phyloP scores from a whole-genome alignment of 2,888 invertebrate species.

The Hyppa rectilinea region DNA sequence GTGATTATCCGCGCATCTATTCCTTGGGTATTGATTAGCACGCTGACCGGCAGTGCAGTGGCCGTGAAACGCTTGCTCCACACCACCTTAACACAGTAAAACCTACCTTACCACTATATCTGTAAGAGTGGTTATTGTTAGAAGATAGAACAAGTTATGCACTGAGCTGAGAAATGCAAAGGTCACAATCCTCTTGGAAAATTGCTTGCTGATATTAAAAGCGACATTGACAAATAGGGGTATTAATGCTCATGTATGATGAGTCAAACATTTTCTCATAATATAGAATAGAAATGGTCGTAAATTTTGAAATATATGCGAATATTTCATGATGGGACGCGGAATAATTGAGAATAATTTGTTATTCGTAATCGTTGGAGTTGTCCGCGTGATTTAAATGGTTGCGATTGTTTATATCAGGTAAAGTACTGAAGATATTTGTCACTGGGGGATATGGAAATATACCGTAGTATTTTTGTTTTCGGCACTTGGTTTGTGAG shows the following conservation, averaged over 20 bases:
- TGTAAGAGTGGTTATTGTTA: conserved; percentile 53
- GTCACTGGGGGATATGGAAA: conserved; percentile 4
- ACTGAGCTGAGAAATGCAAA: conserved; percentile 72
- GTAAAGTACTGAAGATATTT: conserved; percentile 4
- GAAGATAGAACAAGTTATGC: conserved; percentile 53
- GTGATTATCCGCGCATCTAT: conserved; percentile 29
- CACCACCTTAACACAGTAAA: conserved; percentile 48
- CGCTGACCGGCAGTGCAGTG: conserved; percentile 71
- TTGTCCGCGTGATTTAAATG: conserved; percentile 31
- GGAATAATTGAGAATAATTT: conserved; percentile 55
- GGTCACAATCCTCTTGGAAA: conserved; percentile 76
- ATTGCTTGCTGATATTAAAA: conserved; percentile 70
- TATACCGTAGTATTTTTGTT: not conserved
- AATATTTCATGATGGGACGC: conserved; percentile 50
- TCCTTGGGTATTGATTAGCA: conserved; percentile 69
- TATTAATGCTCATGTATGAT: conserved; percentile 32
- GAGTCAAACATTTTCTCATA: conserved; percentile 40
- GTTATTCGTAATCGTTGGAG: conserved; percentile 37
- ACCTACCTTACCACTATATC: conserved; percentile 53
- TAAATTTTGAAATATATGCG: conserved; percentile 43
- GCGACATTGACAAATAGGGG: conserved; percentile 60
- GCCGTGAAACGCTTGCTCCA: conserved; percentile 73
- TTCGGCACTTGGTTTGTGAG: not conserved
- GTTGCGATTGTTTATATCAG: conserved; percentile 13
- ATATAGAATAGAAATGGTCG: conserved; percentile 7